phyloP scores from a whole-genome alignment of 2,113 vertebrate genomes.

The Macaca mulatta region DNA sequence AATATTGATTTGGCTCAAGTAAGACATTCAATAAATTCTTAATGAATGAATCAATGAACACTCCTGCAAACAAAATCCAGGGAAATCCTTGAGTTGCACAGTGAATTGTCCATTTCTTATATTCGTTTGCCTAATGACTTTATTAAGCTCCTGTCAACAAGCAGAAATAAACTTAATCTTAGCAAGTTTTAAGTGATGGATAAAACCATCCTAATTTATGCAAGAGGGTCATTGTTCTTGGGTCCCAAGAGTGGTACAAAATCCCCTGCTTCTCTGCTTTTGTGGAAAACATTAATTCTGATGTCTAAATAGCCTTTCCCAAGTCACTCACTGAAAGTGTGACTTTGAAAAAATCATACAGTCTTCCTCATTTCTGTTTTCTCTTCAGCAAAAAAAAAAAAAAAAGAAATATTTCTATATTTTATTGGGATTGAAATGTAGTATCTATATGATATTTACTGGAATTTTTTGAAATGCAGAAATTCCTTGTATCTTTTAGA shows the following conservation, averaged over 20 bases:
- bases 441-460: not conserved
- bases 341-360: not conserved
- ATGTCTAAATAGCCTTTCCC: not conserved
- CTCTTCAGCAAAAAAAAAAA: not conserved
- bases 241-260: not conserved
- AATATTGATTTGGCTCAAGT: not conserved
- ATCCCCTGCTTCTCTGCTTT: not conserved
- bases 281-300: not conserved
- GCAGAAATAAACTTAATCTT: not conserved
- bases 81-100: not conserved
- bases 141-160: not conserved
- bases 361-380: not conserved
- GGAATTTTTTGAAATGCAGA: not conserved
- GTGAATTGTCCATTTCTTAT: not conserved
- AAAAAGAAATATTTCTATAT: not conserved
- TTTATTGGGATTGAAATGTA: not conserved
- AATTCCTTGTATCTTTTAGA: not conserved
- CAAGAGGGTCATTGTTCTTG: not conserved
- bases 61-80: not conserved
- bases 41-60: not conserved
- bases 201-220: not conserved
- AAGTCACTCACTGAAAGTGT: not conserved
- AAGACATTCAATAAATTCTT: not conserved
- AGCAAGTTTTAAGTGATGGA: not conserved
- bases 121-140: not conserved